Base-by-base conservation (phyloP, 2,888 invertebrate species). In the Tenthredo scrophulariae region DNA sequence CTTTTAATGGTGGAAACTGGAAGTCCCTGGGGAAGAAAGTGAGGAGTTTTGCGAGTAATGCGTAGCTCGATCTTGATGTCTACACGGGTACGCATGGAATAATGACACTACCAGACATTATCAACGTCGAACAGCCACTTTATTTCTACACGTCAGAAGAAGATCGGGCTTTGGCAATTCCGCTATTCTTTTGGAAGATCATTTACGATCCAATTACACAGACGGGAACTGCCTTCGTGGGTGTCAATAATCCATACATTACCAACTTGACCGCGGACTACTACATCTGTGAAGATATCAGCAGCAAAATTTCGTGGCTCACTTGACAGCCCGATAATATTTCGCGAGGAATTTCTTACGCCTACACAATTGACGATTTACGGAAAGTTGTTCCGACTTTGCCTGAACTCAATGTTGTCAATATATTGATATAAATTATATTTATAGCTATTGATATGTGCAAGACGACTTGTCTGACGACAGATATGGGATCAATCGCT, bases 321-420 rank as follows among this genome's bases (percentile, higher is more conserved):
- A 91, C 90, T 1, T 96, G 95, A 95, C 91, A 93, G 26, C 92
- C 94, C 0, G 93, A 94, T 86, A 93, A 95, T 87, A 92, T 95
- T 43, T 92, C 93, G 85, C 90, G 93, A n/a, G 96, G 96, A 0
- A 95, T 95, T 91, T 95, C 95, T 75, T 96, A 96, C 91, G 96
- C 95, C 89, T 96, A 96, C 90, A 93, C 94, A 0, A 93, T 96
- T 29, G 92, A 94, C 29, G 95, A 95, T 86, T 94, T 96, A 88
- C 93, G 95, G 67, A 93, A 93, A 86, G 92, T 92, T 1, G 93
- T 96, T 7, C 93, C 93, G 0, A 94, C 94, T 87, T 90, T 96
- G n/a, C 96, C 96, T 0, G 87, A 91, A 2, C 94, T 96, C 82
- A 90, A 92, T 26, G 94, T 95, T 4, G 92, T 91, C 65, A 94